phyloP scores from a whole-genome alignment of 2,888 invertebrate genomes.

The Coronaproctus castanopsis region DNA sequence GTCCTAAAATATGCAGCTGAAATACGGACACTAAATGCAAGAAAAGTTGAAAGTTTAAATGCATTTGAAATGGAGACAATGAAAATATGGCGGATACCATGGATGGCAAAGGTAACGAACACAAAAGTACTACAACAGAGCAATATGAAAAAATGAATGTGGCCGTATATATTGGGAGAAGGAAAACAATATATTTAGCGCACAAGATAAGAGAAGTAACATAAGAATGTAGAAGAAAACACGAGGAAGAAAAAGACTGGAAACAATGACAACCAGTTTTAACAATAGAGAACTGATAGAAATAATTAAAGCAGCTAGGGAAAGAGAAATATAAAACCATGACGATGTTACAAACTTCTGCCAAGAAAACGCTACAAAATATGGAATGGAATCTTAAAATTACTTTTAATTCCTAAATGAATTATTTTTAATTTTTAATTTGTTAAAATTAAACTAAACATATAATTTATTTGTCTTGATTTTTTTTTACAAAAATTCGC shows the following conservation, averaged over 20 bases:
- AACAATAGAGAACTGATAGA: not conserved
- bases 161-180: too few species aligned
- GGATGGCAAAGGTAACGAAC: not conserved
- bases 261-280: not conserved
- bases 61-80: not conserved
- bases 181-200: too few species aligned
- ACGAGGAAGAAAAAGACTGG: not conserved
- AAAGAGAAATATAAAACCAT: not conserved
- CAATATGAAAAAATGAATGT: too few species aligned
- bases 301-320: not conserved
- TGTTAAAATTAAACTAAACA: too few species aligned
- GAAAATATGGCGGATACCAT: not conserved
- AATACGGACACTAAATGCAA: not conserved
- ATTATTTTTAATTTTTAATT: too few species aligned
- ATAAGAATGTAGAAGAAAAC: not conserved
- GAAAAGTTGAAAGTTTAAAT: not conserved
- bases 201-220: too few species aligned
- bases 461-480: too few species aligned
- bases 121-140: not conserved
- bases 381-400: too few species aligned
- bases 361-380: too few species aligned
- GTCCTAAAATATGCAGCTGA: not conserved
- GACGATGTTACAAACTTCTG: not conserved
- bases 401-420: too few species aligned
- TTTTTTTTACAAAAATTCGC: too few species aligned